Base-by-base conservation (phyloP, 1,140 invertebrate species). In the Luehdorfia chinensis region DNA sequence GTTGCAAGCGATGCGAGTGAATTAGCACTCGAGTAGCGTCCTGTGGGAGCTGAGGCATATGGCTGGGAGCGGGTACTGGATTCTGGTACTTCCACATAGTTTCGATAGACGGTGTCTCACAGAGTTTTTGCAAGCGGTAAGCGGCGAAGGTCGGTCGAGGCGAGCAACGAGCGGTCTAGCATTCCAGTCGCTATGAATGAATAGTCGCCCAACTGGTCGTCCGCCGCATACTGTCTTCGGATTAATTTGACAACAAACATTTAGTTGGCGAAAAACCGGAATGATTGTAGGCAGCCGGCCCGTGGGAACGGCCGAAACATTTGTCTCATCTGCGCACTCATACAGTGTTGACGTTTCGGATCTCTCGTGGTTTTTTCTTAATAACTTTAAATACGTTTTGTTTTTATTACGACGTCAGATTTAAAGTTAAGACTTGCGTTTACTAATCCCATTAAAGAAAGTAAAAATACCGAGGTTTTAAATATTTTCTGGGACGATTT, bases 201-300 rank as follows among this genome's bases (percentile, higher is more conserved):
- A 83, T 85, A 83, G 78, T 77, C 50, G 72, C 65, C 58, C 57
- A 62, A 85, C 81, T 75, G 70, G 78, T 83, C 66, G 54, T 51
- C 50, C 53, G 50, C 54, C 67, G 71, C 76, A 81, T 80, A 75
- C 77, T 75, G 74, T 74, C 75, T 75, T 71, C 62, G 74, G 78
- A 83, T 83, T 79, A 85, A 85, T 80, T 83, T 85, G 78, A 83
- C 80, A 83, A 85, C 78, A 83, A 85, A 80, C 71, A 78, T 78
- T 78, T 72, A 73, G 77, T 73, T 75, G 76, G 59, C 71, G 77
- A 69, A 78, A 77, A 83, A 85, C 80, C 80, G 78, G 80, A 77
- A 75, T 75, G 64, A 39, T n/a, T n/a, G n/a, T n/a, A 48, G 25
- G 56, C 57, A 51, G 61, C 64, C 71, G 71, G 75, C 69, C 69